Base-by-base conservation (phyloP, 2,888 invertebrate genomes). In the Sesia apiformis region DNA sequence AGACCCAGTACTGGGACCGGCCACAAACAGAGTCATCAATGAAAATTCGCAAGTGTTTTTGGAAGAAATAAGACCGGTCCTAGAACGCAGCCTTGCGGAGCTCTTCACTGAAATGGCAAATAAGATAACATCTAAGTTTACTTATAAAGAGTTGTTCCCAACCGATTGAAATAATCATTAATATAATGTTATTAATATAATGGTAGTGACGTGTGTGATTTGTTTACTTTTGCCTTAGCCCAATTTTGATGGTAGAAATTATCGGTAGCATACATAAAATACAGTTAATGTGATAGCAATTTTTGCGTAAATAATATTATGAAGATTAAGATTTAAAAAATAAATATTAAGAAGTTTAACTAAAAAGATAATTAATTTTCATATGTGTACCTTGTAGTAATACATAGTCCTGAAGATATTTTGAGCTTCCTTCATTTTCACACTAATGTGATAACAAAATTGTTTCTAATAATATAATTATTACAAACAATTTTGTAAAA, bases 71-170 rank as follows among this genome's bases (percentile, higher is more conserved):
- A 90, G 89, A 59, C 94, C 94, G 4, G 92, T 91, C 38, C 70
- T 94, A 66, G 93, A 94, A 67, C 78, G 87, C 50, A 90, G 93
- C 8, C 84, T 94, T 50, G 90, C 91, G 3, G 91, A 92, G 52
- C 91, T 93, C 56, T 93, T 94, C 64, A 93, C 93, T 0, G 91
- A 92, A 59, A 92, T 93, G 69, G 92, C 94, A 0, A 94, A 94
- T 67, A 93, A 91, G 73, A 93, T 94, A 58, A 93, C 93, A 0
- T 85, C 90, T 7, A 91, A 91, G 55, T 94, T 94, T 70, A 92
- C 93, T 3, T 94, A 93, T 69, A 90, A 93, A 60, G 93, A 94
- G 84, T 78, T 94, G 55, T 94, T 94, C 69, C 93, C 93, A 39
- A 46, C 39, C 90, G 72, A 80, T 67, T 54, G 46, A 46, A 46